These are phyloP conservation scores for Xylota segnis DNA, from an alignment of 2,888 invertebrate genomes.

Conservation along the genomic window DNA sequence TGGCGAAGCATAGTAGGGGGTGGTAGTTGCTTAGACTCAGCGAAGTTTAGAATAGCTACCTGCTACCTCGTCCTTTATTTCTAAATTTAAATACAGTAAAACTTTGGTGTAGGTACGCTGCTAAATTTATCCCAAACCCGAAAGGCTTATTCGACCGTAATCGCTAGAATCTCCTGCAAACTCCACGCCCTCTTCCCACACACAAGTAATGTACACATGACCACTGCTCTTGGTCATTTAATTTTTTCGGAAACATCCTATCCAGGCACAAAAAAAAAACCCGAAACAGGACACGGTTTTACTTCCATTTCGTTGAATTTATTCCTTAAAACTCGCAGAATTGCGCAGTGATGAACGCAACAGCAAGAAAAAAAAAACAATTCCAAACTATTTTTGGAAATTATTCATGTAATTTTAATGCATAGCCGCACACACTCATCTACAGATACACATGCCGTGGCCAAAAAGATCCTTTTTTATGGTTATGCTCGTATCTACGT, in stretches of 20 bases:
- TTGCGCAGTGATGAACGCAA: background rate
- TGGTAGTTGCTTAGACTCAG: too few relatives aligned
- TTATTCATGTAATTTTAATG: slow-evolving; percentile 47
- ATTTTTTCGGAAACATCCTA: background rate
- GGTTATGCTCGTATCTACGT: too few relatives aligned
- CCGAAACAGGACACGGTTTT: background rate
- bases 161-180: background rate
- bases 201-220: background rate
- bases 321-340: background rate
- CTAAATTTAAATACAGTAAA: too few relatives aligned
- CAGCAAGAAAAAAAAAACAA: background rate
- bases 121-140: background rate
- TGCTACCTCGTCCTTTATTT: too few relatives aligned
- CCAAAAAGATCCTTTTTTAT: background rate
- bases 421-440: slow-evolving; percentile 12
- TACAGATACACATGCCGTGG: background rate
- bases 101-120: background rate
- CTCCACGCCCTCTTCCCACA: background rate
- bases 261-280: background rate
- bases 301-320: slow-evolving; percentile 9
- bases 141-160: background rate
- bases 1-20: too few relatives aligned
- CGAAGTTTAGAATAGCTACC: too few relatives aligned
- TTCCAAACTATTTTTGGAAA: slow-evolving; percentile 52
- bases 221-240: background rate